Conservation (phyloP, 2,888 invertebrate species). For the Nysson spinosus region DNA sequence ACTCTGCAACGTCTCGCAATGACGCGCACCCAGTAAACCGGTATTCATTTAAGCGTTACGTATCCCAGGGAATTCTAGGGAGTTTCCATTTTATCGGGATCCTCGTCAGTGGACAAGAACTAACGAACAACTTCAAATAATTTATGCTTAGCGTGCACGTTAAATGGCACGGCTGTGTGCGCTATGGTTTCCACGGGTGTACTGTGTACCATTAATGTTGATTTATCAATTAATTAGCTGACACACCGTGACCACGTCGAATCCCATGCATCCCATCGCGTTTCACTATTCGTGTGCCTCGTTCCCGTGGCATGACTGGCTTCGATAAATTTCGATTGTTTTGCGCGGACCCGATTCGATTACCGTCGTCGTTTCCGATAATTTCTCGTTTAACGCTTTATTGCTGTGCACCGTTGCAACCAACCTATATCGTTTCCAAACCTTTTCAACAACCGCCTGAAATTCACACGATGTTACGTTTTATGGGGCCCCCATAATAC, state of each 20-base stretch:
- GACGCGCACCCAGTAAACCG: constrained; percentile 24
- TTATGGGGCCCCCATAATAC: no score
- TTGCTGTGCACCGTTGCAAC: neutral
- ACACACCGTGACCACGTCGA: constrained; percentile 29
- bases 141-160: constrained; percentile 6
- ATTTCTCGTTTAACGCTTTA: neutral
- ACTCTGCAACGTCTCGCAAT: constrained; percentile 31
- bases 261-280: constrained; percentile 29
- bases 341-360: neutral
- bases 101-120: constrained; percentile 1
- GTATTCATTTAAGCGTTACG: no score
- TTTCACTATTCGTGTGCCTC: constrained; percentile 16
- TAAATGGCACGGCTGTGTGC: neutral
- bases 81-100: neutral
- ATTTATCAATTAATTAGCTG: constrained; percentile 48
- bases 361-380: neutral
- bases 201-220: constrained; percentile 38
- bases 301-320: neutral
- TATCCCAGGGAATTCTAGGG: neutral
- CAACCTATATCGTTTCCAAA: no score
- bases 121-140: constrained; percentile 11
- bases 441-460: no score
- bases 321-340: neutral
- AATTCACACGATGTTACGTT: no score
- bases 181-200: constrained; percentile 7